Evolutionary conservation across 2,113 vertebrate genomes (phyloP).

Genomic region (Budorcas taxicolor): DNA sequence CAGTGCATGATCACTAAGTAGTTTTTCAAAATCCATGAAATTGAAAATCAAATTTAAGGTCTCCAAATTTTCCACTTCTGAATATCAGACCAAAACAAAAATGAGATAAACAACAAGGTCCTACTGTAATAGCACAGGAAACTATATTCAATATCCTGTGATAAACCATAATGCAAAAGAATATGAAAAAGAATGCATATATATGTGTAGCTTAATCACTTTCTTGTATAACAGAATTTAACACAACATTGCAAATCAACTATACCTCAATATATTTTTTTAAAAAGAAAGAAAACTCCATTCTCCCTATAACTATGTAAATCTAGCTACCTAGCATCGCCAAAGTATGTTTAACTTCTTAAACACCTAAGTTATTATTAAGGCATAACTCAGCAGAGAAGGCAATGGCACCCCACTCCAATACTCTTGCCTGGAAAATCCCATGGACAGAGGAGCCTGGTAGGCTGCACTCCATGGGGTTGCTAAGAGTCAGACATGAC

Average conservation of each 20-base stretch:
- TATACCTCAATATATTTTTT: background rate
- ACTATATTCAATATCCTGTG: background rate
- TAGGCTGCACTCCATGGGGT: too few relatives aligned
- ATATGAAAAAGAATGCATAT: background rate
- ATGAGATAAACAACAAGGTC: background rate
- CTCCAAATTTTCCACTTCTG: background rate
- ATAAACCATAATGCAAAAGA: background rate
- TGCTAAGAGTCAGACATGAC: too few relatives aligned
- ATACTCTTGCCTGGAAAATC: too few relatives aligned
- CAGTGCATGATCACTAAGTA: background rate
- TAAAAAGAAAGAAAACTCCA: background rate
- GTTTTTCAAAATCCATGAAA: background rate
- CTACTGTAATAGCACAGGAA: background rate
- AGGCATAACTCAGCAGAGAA: background rate
- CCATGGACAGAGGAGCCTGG: too few relatives aligned
- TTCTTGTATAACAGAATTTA: background rate
- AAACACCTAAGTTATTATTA: background rate
- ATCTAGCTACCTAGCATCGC: background rate
- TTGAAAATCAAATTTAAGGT: background rate
- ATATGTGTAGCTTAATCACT: background rate
- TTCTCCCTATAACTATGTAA: background rate
- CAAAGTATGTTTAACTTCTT: background rate
- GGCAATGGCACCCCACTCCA: too few relatives aligned
- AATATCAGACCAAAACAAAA: background rate
- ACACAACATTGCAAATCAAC: background rate